These are phyloP conservation scores for Corythucha ciliata DNA, from an alignment of 2,888 invertebrate species.

Conservation along the genomic window DNA sequence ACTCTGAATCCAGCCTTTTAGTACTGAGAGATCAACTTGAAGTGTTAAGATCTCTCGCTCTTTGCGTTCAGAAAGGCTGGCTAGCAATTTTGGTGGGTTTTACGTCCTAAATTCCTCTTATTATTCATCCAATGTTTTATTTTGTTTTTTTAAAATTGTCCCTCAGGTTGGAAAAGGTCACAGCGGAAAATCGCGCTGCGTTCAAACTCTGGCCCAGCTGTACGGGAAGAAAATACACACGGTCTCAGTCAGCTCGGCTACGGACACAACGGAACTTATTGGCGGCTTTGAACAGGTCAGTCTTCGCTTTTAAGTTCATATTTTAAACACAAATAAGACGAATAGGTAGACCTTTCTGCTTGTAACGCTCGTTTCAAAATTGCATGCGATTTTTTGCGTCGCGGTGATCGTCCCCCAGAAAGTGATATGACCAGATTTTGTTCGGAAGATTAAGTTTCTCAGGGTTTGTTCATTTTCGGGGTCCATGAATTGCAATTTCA, in stretches of 20 bases:
- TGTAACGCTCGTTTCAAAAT: too few species aligned
- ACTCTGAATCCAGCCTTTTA: constrained; percentile 41
- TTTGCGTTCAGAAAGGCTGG: constrained; percentile 87
- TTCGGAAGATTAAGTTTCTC: too few species aligned
- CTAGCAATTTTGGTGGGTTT: constrained; percentile 70
- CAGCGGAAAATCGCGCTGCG: constrained; percentile 69
- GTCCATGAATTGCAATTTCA: too few species aligned
- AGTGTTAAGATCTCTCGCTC: constrained; percentile 66
- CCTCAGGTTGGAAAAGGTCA: constrained; percentile 64
- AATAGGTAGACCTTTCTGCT: too few species aligned
- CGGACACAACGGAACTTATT: constrained; percentile 88
- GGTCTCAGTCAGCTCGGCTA: constrained; percentile 77
- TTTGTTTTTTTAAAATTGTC: constrained; percentile 20
- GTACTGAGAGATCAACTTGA: constrained; percentile 52
- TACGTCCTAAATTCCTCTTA: neutral
- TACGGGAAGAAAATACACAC: constrained; percentile 63
- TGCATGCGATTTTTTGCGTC: too few species aligned
- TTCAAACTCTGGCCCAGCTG: constrained; percentile 65
- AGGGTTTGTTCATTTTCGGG: too few species aligned
- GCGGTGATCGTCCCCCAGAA: too few species aligned
- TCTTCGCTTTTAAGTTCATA: constrained; percentile 25
- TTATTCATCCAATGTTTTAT: neutral
- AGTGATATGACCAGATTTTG: too few species aligned
- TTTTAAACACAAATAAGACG: too few species aligned
- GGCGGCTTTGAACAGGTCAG: constrained; percentile 96